Conservation (phyloP, 2,113 vertebrate genomes). For the Sitta europaea region DNA sequence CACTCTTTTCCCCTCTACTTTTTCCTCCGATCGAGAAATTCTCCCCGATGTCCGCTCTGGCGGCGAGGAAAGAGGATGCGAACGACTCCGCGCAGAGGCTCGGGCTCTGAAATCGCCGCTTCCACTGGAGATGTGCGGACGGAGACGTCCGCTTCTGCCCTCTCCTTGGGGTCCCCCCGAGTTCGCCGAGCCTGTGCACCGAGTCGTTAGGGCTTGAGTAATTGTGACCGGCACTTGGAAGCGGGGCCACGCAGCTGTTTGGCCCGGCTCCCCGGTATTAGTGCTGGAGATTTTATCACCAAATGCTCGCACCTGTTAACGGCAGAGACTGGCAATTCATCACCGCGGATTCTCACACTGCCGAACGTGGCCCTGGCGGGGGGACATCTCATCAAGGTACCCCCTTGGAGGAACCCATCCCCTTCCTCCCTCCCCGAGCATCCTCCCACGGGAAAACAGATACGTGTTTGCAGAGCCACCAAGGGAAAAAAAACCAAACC, state of each 20-base stretch:
- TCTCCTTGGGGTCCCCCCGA: background rate
- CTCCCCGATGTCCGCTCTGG: background rate
- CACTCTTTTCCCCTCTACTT: background rate
- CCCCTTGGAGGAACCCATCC: background rate
- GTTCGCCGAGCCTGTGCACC: background rate
- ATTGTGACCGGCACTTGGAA: conserved; percentile 52
- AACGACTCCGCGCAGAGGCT: background rate
- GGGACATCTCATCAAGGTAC: background rate
- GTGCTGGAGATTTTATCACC: conserved; percentile 62
- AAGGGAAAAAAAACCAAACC: background rate
- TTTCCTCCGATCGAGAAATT: background rate
- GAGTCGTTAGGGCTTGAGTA: conserved; percentile 46
- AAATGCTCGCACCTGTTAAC: conserved; percentile 69
- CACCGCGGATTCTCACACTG: conserved; percentile 61
- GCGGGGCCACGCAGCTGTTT: conserved; percentile 59
- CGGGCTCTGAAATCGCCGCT: background rate
- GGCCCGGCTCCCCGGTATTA: conserved; percentile 53
- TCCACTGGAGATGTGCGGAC: background rate
- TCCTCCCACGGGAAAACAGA: background rate
- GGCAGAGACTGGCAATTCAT: conserved; percentile 44
- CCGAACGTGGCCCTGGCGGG: background rate
- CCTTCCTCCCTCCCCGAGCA: background rate
- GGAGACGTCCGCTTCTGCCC: background rate
- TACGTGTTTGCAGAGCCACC: background rate
- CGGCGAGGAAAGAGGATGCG: background rate